Evolutionary conservation across 2,797 vertebrate species (phyloP), one percentile per base, ranked within the genome.

Genomic region (Sebastes iracundus): DNA sequence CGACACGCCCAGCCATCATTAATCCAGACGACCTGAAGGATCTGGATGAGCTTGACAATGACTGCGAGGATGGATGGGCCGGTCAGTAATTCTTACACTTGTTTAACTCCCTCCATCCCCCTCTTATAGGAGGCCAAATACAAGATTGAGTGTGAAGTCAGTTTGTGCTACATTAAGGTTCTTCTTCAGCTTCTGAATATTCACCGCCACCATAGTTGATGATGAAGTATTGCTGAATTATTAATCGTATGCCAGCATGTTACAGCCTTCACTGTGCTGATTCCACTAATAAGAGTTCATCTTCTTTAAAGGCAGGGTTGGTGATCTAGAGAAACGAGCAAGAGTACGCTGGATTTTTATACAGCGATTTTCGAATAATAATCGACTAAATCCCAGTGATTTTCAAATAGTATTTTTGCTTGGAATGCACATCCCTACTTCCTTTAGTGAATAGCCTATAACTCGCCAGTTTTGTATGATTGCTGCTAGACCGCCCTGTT

Each of bases 11-110:
- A 66, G 97, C 98, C 78, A 98, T 99, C 74, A 97, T 99, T 90
- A 99, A 99, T 2, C 97, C 98, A 0, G 98, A 99, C 53, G 98
- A 99, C 90, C 94, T 99, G 56, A 99, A 98, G 88, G 98, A 98
- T 81, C 94, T 99, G 59, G 99, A 99, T 77, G 98, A 99, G 14
- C 96, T 99, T 64, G 99, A 99, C 88, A 97, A 96, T 0, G 98
- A 99, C 32, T 97, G 96, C 0, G 98, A 99, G 25, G 99, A 98
- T 1, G 98, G 99, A 80, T 99, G 99, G 99, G 99, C 96, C 63
- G 96, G 96, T 96, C 61, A 88, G 94, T 77, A 65, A 18, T 79
- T 38, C 23, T 53, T 23, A 12, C 20, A 60, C 18, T 56, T 38
- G 4, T 62, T 28, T 25, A 10, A 33, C 33, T 53, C 5, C 16